phyloP scores from a whole-genome alignment of 2,888 invertebrate genomes.

The Acanthococcus lagerstroemiae region DNA sequence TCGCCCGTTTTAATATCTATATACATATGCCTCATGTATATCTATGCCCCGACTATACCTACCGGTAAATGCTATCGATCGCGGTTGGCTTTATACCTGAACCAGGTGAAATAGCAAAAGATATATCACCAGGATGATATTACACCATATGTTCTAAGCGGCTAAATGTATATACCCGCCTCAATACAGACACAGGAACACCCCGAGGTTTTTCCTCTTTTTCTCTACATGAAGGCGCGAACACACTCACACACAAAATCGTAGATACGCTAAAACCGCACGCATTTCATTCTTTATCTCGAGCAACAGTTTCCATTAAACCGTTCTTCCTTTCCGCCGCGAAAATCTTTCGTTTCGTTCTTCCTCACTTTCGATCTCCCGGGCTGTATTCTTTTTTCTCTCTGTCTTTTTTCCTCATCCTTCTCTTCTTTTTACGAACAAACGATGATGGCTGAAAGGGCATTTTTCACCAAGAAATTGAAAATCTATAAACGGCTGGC shows the following conservation, averaged over 20 bases:
- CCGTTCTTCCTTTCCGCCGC: not conserved
- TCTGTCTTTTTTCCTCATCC: not conserved
- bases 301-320: not conserved
- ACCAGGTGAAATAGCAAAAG: constrained; percentile 26
- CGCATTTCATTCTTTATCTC: not conserved
- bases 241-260: not conserved
- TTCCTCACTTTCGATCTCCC: not conserved
- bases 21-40: not conserved
- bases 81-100: constrained; percentile 8
- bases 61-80: constrained; percentile 9
- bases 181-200: not conserved
- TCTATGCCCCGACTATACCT: too few species aligned
- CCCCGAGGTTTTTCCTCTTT: not conserved
- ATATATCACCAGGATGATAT: constrained; percentile 26
- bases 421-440: not conserved
- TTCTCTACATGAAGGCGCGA: not conserved
- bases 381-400: not conserved
- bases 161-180: not conserved
- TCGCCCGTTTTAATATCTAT: not conserved
- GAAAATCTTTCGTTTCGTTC: not conserved
- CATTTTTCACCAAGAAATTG: too few species aligned
- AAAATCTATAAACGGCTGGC: too few species aligned
- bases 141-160: constrained; percentile 18
- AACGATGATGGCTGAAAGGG: too few species aligned
- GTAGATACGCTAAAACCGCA: not conserved